These are phyloP conservation scores for Phalloptychus januarius DNA, from an alignment of 2,797 vertebrate species.

Conservation along the genomic window DNA sequence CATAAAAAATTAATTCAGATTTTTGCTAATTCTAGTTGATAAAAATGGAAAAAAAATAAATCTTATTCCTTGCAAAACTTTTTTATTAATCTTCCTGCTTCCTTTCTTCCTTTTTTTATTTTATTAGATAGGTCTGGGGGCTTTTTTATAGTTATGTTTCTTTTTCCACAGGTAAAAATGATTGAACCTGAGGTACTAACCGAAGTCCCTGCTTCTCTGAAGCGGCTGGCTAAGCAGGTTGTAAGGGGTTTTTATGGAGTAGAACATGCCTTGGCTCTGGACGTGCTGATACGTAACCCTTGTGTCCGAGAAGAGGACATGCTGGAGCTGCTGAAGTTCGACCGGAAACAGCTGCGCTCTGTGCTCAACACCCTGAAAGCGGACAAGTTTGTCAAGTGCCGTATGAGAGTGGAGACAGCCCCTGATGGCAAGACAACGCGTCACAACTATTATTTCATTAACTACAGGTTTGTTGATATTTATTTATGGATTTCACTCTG, in stretches of 20 bases:
- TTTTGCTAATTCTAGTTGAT: too few species aligned
- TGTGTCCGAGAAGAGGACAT: constrained; percentile 99
- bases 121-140: neutral
- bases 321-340: constrained; percentile 97
- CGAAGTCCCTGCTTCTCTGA: constrained; percentile 92
- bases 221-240: constrained; percentile 97
- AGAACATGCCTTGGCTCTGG: constrained; percentile 94
- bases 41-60: too few species aligned
- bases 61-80: neutral
- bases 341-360: constrained; percentile 95
- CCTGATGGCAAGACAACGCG: constrained; percentile 95
- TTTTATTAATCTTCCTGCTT: neutral
- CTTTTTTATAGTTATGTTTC: neutral
- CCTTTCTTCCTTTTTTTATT: neutral
- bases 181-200: constrained; percentile 94
- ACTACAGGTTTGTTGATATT: constrained; percentile 80
- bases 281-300: constrained; percentile 95
- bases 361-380: constrained; percentile 96
- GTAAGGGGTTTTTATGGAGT: constrained; percentile 96
- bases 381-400: constrained; percentile 98
- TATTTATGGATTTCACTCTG: neutral
- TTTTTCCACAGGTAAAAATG: constrained; percentile 76
- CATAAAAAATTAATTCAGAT: too few species aligned
- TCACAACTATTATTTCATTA: constrained; percentile 99
- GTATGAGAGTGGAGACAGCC: constrained; percentile 97